Conservation (phyloP, 2,888 invertebrate species). For the Diarsia dahlii region DNA sequence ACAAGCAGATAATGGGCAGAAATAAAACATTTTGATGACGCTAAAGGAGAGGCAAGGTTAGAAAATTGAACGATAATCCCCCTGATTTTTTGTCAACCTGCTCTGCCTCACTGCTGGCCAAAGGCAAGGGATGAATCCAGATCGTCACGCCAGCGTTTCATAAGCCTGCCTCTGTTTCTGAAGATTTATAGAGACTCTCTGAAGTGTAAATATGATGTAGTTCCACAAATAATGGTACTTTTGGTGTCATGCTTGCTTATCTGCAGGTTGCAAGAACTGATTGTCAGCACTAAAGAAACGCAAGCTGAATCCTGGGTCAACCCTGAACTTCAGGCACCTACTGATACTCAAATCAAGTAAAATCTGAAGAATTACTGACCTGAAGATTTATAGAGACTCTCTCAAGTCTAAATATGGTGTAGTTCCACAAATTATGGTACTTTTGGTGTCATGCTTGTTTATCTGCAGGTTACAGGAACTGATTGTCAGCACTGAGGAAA, state of each 20-base stretch:
- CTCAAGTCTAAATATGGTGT: background rate
- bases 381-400: background rate
- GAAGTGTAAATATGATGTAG: background rate
- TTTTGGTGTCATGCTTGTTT: background rate
- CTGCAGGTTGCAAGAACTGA: background rate
- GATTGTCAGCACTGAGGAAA: background rate
- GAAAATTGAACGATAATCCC: too few relatives aligned
- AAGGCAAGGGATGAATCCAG: too few relatives aligned
- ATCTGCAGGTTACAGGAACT: background rate
- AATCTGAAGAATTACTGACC: too few relatives aligned
- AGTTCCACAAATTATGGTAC: background rate
- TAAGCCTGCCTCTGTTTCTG: background rate
- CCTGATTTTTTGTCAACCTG: too few relatives aligned
- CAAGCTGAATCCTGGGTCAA: background rate
- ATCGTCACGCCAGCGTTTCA: too few relatives aligned
- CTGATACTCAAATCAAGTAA: too few relatives aligned
- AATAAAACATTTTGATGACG: background rate
- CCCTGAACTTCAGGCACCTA: too few relatives aligned
- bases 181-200: background rate
- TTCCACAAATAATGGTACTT: background rate
- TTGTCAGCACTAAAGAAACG: background rate
- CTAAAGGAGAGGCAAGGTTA: background rate
- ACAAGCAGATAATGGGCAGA: background rate
- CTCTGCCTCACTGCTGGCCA: too few relatives aligned
- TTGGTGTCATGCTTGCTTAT: background rate